Percentiles rank a stretch among this genome's conserved stretches.
phyloP scores from a whole-genome alignment of 1,140 invertebrate species.

The Saccostrea glomerata region DNA sequence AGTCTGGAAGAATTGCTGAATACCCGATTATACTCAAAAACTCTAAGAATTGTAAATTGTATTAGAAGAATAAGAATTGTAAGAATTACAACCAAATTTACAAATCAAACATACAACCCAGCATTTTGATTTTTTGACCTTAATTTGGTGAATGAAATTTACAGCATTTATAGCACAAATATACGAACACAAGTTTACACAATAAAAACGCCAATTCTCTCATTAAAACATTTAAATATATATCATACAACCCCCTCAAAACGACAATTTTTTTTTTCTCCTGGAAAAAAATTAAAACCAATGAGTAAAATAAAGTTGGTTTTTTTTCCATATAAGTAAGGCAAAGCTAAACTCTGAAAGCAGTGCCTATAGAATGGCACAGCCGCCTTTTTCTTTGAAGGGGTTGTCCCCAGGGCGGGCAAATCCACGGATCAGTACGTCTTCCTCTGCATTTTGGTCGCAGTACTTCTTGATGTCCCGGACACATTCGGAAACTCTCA shows the following conservation, averaged over 20 bases:
- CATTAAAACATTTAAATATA: constrained; percentile 9
- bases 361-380: constrained; percentile 82
- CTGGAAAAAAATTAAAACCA: background rate
- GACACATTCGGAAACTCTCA: constrained; percentile 92
- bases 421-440: constrained; percentile 96
- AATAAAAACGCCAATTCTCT: background rate
- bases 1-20: no score
- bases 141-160: background rate
- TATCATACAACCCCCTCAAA: background rate
- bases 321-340: constrained; percentile 25
- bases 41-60: no score
- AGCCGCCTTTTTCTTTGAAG: constrained; percentile 97
- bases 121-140: constrained; percentile 15
- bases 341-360: background rate
- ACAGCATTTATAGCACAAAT: constrained; percentile 28
- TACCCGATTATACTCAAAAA: no score
- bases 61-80: no score
- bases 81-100: no score
- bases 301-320: background rate
- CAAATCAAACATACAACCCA: background rate
- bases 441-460: constrained; percentile 94
- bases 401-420: constrained; percentile 97
- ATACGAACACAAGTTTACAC: constrained; percentile 1
- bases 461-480: constrained; percentile 92
- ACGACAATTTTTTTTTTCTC: background rate